phyloP scores from a whole-genome alignment of 2,888 invertebrate genomes.

The Temnothorax rugatulus region DNA sequence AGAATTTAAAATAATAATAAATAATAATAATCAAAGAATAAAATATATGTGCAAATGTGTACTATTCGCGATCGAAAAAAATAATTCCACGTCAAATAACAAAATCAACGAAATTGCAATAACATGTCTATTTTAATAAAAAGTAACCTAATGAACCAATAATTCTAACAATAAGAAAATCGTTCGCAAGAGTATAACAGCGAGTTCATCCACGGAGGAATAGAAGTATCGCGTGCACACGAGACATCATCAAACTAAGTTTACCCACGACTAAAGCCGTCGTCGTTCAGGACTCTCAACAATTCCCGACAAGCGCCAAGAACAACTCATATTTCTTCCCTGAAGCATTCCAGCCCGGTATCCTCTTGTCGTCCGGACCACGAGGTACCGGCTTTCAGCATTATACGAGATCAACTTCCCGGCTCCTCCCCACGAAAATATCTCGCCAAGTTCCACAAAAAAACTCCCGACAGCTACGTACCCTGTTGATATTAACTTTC shows the following conservation, averaged over 20 bases:
- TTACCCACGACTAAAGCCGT: constrained; percentile 44
- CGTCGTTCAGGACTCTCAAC: constrained; percentile 54
- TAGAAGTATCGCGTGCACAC: constrained; percentile 29
- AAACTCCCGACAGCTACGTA: not conserved
- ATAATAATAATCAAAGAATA: not conserved
- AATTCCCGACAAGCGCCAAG: constrained; percentile 56
- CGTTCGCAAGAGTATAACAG: not conserved
- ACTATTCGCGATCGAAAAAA: not conserved
- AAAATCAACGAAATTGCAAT: not conserved
- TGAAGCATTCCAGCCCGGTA: constrained; percentile 42
- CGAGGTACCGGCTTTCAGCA: constrained; percentile 51
- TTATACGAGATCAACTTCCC: constrained; percentile 50
- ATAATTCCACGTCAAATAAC: not conserved
- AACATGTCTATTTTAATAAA: not conserved
- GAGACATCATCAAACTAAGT: constrained; percentile 51
- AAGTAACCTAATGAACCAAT: not conserved
- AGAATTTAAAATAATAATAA: not conserved
- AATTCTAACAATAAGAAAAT: not conserved
- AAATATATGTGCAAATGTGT: not conserved
- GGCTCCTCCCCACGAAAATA: constrained; percentile 39
- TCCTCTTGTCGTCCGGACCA: constrained; percentile 37
- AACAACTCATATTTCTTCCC: constrained; percentile 56
- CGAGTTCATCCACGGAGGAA: constrained; percentile 15
- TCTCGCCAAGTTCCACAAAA: constrained; percentile 12
- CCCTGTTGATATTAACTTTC: not conserved